Evolutionary conservation across 2,888 invertebrate species (phyloP).

Genomic region (Apamea monoglypha): DNA sequence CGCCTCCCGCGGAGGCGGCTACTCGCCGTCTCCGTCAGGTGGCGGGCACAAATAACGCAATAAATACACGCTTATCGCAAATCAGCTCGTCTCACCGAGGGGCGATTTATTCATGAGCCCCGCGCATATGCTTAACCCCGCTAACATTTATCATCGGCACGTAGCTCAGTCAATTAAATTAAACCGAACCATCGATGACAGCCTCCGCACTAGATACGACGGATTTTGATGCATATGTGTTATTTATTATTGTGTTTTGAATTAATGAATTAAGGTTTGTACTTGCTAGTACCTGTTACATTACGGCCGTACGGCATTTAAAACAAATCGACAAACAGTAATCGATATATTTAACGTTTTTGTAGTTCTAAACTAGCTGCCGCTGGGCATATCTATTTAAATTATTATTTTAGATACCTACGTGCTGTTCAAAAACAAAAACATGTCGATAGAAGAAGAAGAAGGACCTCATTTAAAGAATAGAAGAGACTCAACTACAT

Average conservation of each 20-base stretch:
- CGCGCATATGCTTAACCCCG: constrained; percentile 86
- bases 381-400: background rate
- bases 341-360: background rate
- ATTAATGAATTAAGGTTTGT: constrained; percentile 75
- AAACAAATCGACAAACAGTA: background rate
- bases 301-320: background rate
- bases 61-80: constrained; percentile 90
- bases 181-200: constrained; percentile 87
- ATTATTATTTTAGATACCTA: background rate
- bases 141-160: constrained; percentile 88
- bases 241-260: constrained; percentile 81
- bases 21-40: constrained; percentile 70
- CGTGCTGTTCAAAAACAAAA: background rate
- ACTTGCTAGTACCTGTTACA: constrained; percentile 10
- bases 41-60: constrained; percentile 87
- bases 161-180: constrained; percentile 89
- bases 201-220: constrained; percentile 81
- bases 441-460: background rate
- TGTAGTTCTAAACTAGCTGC: background rate
- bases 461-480: background rate
- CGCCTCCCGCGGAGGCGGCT: constrained; percentile 83
- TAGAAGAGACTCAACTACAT: background rate
- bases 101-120: constrained; percentile 88
- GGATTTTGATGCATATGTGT: constrained; percentile 79
- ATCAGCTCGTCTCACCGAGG: constrained; percentile 87